Conservation (phyloP, 2,113 vertebrate species). For the Otus sunia region DNA sequence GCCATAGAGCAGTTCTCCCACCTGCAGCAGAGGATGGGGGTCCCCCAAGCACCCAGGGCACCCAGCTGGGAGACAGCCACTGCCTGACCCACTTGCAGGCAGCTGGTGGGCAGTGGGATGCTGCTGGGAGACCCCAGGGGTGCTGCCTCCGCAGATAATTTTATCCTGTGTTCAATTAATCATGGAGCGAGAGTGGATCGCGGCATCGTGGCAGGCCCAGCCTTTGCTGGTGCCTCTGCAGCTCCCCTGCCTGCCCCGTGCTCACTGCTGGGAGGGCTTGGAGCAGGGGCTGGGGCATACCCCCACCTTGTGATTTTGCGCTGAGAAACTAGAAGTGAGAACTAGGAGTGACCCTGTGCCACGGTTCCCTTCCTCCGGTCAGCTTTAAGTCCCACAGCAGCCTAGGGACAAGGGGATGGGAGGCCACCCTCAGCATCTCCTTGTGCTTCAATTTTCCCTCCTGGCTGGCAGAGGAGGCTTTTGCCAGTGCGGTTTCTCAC, state of each 20-base stretch:
- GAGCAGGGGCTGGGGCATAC: not conserved
- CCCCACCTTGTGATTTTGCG: not conserved
- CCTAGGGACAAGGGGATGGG: not conserved
- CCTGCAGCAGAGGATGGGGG: not conserved
- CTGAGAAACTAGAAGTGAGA: not conserved
- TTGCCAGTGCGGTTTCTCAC: not conserved
- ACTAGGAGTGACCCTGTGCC: not conserved
- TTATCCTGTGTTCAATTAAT: conserved; percentile 13
- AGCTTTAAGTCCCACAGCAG: not conserved
- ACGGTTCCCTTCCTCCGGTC: not conserved
- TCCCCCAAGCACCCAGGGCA: not conserved
- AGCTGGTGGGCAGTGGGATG: not conserved
- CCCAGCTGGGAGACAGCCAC: not conserved
- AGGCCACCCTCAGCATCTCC: not conserved
- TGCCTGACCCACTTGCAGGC: conserved; percentile 24
- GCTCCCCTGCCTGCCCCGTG: not conserved
- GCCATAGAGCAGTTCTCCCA: not conserved
- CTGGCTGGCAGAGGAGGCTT: not conserved
- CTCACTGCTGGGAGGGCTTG: not conserved
- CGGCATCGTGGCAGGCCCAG: not conserved
- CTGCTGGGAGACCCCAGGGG: conserved; percentile 21
- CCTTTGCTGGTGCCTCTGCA: not conserved
- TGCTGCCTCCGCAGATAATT: conserved; percentile 10
- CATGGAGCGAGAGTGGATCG: not conserved
- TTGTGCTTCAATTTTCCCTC: not conserved